A percentile compares a stretch with the other conserved stretches of the same genome.
Evolutionary conservation across 2,888 invertebrate genomes (phyloP).

Genomic region (Oligia strigilis): DNA sequence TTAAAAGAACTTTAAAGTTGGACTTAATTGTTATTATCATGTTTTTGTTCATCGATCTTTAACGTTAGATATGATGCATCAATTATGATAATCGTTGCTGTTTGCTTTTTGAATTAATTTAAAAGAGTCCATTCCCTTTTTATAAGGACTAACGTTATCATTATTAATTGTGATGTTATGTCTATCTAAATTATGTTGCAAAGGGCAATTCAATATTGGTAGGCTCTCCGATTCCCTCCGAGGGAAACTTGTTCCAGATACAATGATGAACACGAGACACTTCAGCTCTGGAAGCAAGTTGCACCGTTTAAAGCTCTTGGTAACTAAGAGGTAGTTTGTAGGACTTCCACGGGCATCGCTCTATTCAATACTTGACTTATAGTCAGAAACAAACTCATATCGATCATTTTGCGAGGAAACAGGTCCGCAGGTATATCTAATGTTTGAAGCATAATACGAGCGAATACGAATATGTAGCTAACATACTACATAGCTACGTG

Average conservation of each 20-base stretch:
- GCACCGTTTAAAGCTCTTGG: conserved; percentile 66
- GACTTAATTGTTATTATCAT: conserved; percentile 30
- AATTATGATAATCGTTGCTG: conserved; percentile 43
- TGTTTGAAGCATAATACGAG: not conserved
- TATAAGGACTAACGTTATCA: not conserved
- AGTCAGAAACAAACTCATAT: conserved; percentile 32
- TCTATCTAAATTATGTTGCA: conserved; percentile 2
- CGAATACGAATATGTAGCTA: not conserved
- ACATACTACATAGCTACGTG: conserved; percentile 55
- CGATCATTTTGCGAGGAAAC: conserved; percentile 3
- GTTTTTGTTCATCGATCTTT: conserved; percentile 28
- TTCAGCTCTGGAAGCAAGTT: conserved; percentile 73
- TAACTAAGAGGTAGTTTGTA: conserved; percentile 76
- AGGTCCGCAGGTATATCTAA: not conserved
- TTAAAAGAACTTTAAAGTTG: conserved; percentile 35
- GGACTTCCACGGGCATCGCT: conserved; percentile 71
- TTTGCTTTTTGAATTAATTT: conserved; percentile 40
- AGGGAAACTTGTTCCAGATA: conserved; percentile 71
- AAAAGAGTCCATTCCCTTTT: conserved; percentile 13
- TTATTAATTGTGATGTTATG: conserved; percentile 4
- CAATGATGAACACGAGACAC: conserved; percentile 71
- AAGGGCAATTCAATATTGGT: conserved; percentile 56
- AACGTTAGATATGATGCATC: conserved; percentile 39
- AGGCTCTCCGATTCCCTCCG: conserved; percentile 50
- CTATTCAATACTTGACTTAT: conserved; percentile 40